Evolutionary conservation across 2,797 vertebrate genomes (phyloP).

Genomic region (Myripristis jacobus): DNA sequence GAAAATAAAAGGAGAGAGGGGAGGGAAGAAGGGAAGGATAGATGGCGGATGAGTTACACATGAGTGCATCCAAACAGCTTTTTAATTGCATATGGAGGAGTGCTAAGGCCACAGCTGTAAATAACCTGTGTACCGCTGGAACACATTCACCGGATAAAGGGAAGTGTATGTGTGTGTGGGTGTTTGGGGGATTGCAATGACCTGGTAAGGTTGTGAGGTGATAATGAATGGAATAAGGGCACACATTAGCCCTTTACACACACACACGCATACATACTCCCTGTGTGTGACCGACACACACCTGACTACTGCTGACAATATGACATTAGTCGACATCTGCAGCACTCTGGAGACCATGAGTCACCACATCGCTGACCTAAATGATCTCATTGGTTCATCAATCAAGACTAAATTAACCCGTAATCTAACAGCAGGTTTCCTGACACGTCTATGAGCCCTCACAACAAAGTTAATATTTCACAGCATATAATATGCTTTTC

Average conservation of each 20-base stretch:
- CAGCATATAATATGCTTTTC: slow-evolving; percentile 19
- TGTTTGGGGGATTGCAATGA: slow-evolving; percentile 15
- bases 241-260: neutral
- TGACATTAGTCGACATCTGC: slow-evolving; percentile 26
- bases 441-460: neutral
- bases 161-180: slow-evolving; percentile 12
- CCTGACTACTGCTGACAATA: slow-evolving; percentile 8
- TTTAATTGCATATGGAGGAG: slow-evolving; percentile 56
- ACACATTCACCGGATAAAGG: neutral
- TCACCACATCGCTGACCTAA: slow-evolving; percentile 2
- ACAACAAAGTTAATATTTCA: slow-evolving; percentile 23
- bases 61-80: slow-evolving; percentile 36
- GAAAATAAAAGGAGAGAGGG: slow-evolving; percentile 9
- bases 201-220: slow-evolving; percentile 2
- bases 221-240: slow-evolving; percentile 20
- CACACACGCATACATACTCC: neutral
- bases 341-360: neutral
- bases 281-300: neutral
- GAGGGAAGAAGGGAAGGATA: slow-evolving; percentile 6
- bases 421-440: slow-evolving; percentile 2
- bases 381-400: slow-evolving; percentile 12
- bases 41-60: slow-evolving; percentile 35
- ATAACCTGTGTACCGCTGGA: slow-evolving; percentile 39
- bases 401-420: neutral
- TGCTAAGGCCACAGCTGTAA: slow-evolving; percentile 45